A percentile compares a stretch with the other conserved stretches of the same genome.
Conservation (phyloP, 2,797 vertebrate genomes). For the Craterocephalus amniculus region DNA sequence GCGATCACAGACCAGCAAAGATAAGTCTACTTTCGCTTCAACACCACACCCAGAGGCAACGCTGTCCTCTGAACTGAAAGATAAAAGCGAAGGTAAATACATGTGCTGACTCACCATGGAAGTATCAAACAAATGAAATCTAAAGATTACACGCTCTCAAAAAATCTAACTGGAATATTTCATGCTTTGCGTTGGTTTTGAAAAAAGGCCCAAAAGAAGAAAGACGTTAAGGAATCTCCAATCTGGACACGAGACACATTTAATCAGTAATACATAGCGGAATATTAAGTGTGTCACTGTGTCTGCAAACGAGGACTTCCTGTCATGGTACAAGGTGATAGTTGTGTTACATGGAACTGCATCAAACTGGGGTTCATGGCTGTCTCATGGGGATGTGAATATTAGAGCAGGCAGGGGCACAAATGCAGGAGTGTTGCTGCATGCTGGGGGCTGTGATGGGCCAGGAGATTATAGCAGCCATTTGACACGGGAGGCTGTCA, state of each 20-base stretch:
- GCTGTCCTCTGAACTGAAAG: constrained; percentile 39
- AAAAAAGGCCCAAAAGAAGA: neutral
- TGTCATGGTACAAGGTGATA: constrained; percentile 15
- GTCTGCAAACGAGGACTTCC: constrained; percentile 2
- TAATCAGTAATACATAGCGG: neutral
- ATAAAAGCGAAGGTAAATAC: constrained; percentile 41
- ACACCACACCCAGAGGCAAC: constrained; percentile 43
- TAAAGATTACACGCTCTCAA: neutral
- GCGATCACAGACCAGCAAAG: constrained; percentile 47
- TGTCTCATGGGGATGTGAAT: constrained; percentile 46
- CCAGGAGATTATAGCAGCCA: constrained; percentile 44
- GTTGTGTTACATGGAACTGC: neutral
- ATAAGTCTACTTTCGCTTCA: constrained; percentile 51
- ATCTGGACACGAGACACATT: neutral
- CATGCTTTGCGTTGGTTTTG: neutral
- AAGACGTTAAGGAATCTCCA: neutral
- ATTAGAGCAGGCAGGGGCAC: constrained; percentile 50
- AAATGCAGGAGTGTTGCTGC: constrained; percentile 50
- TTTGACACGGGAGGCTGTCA: constrained; percentile 50
- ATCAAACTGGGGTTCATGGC: constrained; percentile 28
- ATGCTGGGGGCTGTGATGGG: constrained; percentile 52
- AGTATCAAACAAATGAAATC: constrained; percentile 14
- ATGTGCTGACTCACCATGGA: neutral
- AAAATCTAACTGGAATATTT: neutral
- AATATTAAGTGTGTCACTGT: neutral